These are phyloP conservation scores for Rosalia funebris DNA, from an alignment of 2,888 invertebrate species.

Conservation along the genomic window DNA sequence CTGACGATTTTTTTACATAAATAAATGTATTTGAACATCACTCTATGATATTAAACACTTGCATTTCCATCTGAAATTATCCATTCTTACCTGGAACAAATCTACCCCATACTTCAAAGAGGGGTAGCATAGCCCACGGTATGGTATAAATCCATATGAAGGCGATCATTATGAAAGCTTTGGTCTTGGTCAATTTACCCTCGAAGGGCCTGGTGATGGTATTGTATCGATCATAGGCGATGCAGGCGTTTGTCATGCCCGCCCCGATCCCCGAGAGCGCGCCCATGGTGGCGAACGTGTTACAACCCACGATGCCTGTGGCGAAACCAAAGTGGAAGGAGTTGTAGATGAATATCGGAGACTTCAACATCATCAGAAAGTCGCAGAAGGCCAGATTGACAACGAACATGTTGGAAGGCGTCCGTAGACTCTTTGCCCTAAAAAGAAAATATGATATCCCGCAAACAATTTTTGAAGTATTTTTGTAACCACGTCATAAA, in stretches of 20 bases:
- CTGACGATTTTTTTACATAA: too few species aligned
- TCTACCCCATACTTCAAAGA: slow-evolving; percentile 86
- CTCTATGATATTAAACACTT: too few species aligned
- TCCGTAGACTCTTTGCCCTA: slow-evolving; percentile 77
- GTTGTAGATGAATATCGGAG: slow-evolving; percentile 87
- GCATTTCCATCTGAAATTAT: too few species aligned
- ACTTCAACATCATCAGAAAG: slow-evolving; percentile 88
- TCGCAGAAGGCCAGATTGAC: slow-evolving; percentile 85
- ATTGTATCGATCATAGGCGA: slow-evolving; percentile 83
- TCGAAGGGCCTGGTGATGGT: slow-evolving; percentile 86
- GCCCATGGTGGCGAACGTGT: slow-evolving; percentile 80
- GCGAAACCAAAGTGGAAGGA: slow-evolving; percentile 83
- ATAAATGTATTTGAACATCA: too few species aligned
- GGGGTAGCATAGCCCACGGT: slow-evolving; percentile 85
- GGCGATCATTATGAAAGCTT: slow-evolving; percentile 79
- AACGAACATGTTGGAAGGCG: slow-evolving; percentile 86
- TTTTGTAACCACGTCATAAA: too few species aligned
- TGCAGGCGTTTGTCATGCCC: slow-evolving; percentile 83
- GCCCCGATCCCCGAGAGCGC: slow-evolving; percentile 84
- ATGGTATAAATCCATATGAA: slow-evolving; percentile 80
- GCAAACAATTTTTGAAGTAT: too few species aligned
- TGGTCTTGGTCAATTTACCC: slow-evolving; percentile 82
- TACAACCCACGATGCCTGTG: slow-evolving; percentile 78
- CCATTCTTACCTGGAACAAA: slow-evolving; percentile 81
- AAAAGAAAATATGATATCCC: too few species aligned